Conservation (phyloP, 1,140 invertebrate genomes). For the Drosophila teissieri region DNA sequence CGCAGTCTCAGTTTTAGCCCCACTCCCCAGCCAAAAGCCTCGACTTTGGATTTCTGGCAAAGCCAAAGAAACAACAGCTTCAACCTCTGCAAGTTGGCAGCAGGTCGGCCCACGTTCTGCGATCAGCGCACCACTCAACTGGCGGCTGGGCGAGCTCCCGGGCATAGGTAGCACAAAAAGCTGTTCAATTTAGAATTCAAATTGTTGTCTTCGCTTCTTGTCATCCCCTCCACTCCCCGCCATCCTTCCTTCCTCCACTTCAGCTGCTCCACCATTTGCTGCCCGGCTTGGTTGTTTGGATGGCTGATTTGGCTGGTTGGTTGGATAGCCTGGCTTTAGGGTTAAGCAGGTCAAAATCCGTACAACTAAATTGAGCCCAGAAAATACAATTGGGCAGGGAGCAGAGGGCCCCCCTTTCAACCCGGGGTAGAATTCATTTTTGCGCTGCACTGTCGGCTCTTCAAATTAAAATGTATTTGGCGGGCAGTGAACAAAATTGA, state of each 20-base stretch:
- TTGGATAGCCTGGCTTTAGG: constrained; percentile 56
- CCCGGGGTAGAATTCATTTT: constrained; percentile 59
- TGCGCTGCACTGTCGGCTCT: constrained; percentile 26
- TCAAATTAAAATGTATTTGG: constrained; percentile 80
- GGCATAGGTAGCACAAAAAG: constrained; percentile 83
- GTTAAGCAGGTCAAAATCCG: constrained; percentile 83
- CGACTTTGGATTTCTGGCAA: constrained; percentile 11
- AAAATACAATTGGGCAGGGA: constrained; percentile 69
- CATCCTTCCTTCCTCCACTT: constrained; percentile 4
- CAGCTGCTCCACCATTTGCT: constrained; percentile 2
- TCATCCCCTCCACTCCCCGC: constrained; percentile 24
- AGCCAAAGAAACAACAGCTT: constrained; percentile 26
- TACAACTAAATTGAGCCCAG: constrained; percentile 83
- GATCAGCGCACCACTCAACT: constrained; percentile 49
- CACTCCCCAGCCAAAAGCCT: neutral
- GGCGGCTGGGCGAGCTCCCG: constrained; percentile 66
- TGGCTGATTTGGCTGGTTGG: no score
- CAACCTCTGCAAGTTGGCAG: constrained; percentile 69
- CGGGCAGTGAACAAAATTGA: neutral
- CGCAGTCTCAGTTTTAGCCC: constrained; percentile 10
- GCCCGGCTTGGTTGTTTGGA: no score
- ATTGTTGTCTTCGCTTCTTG: constrained; percentile 79
- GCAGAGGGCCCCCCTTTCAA: constrained; percentile 27
- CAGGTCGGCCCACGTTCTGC: constrained; percentile 78
- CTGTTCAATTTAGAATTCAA: constrained; percentile 84